Evolutionary conservation across 2,113 vertebrate genomes (phyloP).

Genomic region (Mesitornis unicolor): DNA sequence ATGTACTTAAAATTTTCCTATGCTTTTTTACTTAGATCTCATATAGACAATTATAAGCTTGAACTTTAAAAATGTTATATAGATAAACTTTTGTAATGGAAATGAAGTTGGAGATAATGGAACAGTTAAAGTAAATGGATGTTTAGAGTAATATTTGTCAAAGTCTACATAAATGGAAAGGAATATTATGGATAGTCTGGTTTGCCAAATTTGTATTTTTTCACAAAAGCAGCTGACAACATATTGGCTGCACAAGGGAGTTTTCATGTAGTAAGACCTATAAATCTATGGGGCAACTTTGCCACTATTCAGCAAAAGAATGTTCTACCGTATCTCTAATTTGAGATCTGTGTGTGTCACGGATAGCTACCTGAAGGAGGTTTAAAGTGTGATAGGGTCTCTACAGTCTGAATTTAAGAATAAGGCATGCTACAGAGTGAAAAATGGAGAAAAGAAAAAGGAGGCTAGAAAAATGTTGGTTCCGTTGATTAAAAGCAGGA

Average conservation of each 20-base stretch:
- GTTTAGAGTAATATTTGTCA: background rate
- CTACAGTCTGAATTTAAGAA: background rate
- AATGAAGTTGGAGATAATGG: background rate
- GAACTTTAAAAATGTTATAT: constrained; percentile 30
- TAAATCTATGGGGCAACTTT: background rate
- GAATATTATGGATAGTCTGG: background rate
- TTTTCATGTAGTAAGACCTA: background rate
- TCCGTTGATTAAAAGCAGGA: background rate
- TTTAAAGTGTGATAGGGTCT: background rate
- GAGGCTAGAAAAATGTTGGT: background rate
- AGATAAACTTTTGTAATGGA: background rate
- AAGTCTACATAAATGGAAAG: background rate
- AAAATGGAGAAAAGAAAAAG: background rate
- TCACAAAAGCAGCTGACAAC: background rate
- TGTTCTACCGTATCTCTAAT: background rate
- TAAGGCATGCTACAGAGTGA: background rate
- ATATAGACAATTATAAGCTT: constrained; percentile 13
- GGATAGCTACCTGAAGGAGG: background rate
- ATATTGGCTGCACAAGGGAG: background rate
- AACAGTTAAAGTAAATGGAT: background rate
- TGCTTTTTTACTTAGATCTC: constrained; percentile 31
- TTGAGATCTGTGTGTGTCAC: background rate
- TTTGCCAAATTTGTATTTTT: background rate
- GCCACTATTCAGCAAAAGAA: background rate
- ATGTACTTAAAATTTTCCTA: constrained; percentile 38